These are phyloP conservation scores for Ypsolopha scabrella DNA, from an alignment of 2,888 invertebrate species.

Conservation along the genomic window DNA sequence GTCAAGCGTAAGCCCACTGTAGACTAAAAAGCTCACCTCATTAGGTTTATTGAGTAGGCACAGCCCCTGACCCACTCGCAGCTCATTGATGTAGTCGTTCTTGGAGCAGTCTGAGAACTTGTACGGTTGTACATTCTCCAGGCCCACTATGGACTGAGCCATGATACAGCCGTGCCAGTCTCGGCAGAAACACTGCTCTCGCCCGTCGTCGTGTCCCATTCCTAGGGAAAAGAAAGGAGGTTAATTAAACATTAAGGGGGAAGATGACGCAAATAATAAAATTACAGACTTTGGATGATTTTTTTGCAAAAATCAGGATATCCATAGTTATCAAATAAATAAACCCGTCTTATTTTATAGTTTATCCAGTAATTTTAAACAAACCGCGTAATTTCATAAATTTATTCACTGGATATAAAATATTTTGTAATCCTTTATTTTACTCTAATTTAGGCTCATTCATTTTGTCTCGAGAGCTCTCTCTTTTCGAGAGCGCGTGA, in stretches of 20 bases:
- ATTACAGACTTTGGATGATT: too few species aligned
- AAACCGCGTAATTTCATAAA: too few species aligned
- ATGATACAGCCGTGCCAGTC: conserved; percentile 98
- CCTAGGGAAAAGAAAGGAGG: conserved; percentile 23
- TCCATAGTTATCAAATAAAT: too few species aligned
- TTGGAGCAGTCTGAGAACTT: conserved; percentile 97
- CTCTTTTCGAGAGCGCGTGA: too few species aligned
- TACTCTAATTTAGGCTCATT: too few species aligned
- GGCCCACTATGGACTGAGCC: conserved; percentile 92
- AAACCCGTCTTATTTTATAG: too few species aligned
- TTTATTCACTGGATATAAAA: too few species aligned
- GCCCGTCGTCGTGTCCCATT: conserved; percentile 90
- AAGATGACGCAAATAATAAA: neutral
- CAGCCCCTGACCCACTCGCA: conserved; percentile 88
- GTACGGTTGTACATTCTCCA: conserved; percentile 94
- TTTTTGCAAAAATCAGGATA: too few species aligned
- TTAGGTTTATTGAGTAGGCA: conserved; percentile 96
- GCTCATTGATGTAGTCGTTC: conserved; percentile 89
- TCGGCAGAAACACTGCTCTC: conserved; percentile 88
- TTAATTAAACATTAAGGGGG: neutral
- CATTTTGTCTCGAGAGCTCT: too few species aligned
- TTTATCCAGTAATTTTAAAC: too few species aligned
- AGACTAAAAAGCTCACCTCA: conserved; percentile 75
- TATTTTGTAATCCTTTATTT: too few species aligned
- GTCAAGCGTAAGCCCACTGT: too few species aligned